A percentile compares a stretch with the other conserved stretches of the same genome.
Conservation (phyloP, 2,797 vertebrate genomes). For the Dipus sagitta region DNA sequence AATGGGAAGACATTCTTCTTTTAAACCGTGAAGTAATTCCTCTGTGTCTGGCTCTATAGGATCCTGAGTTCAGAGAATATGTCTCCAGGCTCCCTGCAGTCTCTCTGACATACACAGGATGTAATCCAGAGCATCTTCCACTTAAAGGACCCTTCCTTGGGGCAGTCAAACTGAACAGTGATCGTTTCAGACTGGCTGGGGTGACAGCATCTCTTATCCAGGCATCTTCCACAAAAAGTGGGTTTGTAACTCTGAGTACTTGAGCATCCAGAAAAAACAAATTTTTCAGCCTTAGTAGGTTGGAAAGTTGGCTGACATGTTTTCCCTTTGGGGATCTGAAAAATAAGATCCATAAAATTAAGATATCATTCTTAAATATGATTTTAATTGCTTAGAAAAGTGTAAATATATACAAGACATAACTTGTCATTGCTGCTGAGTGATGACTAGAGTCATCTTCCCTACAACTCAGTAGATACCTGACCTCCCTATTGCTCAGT, state of each 20-base stretch:
- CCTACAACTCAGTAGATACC: not conserved
- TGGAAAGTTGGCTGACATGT: conserved; percentile 94
- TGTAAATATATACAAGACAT: not conserved
- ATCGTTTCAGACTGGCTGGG: conserved; percentile 94
- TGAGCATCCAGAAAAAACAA: conserved; percentile 94
- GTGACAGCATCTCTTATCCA: conserved; percentile 94
- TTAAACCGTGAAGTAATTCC: not conserved
- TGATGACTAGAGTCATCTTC: not conserved
- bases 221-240: conserved; percentile 94
- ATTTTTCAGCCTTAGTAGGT: conserved; percentile 91
- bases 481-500: not conserved
- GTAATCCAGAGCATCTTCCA: conserved; percentile 99
- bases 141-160: conserved; percentile 89
- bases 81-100: conserved; percentile 92
- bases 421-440: not conserved
- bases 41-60: conserved; percentile 85
- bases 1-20: conserved; percentile 30
- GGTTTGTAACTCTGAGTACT: conserved; percentile 92
- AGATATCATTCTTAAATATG: conserved; percentile 62
- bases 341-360: conserved; percentile 47
- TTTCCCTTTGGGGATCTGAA: conserved; percentile 94
- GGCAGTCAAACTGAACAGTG: conserved; percentile 93
- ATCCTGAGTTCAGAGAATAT: conserved; percentile 94
- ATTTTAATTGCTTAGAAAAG: not conserved
- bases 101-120: conserved; percentile 95